Base-by-base conservation (phyloP, 2,888 invertebrate genomes). In the Eupithecia insigniata region DNA sequence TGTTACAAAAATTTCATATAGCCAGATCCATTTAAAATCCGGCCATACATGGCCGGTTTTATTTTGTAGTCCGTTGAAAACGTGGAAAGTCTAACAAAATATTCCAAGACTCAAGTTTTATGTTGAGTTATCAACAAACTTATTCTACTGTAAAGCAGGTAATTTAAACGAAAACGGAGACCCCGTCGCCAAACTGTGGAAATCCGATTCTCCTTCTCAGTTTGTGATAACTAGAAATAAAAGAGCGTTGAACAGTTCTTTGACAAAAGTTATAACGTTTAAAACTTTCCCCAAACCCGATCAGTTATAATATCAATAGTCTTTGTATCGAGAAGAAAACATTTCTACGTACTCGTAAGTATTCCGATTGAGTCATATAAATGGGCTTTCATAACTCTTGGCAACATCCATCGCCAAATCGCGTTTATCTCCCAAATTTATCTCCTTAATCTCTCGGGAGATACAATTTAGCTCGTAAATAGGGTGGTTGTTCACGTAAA, bases 381-480 rank as follows among this genome's bases (percentile, higher is more conserved):
- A 69, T 32, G 62, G 62, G 64, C 28, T 72, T 32, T 39, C 43
- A 55, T 61, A 64, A 66, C 55, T 66, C 66, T 26, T 43, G 34
- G 58, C 39, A 67, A 67, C 62, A 69, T 58, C 39, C 61, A 55
- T 61, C n/a, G n/a, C n/a, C n/a, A n/a, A n/a, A n/a, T n/a, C 69
- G 39, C 69, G 67, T 70, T 69, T 66, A 62, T 69, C 39, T 62
- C 43, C 32, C 66, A 73, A 67, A 70, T 70, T 30, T 67, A 66
- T 67, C 43, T 34, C 46, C 58, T 70, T 14, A 2, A 58, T 55
- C 68, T 69, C 69, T 67, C 28, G 34, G 58, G 69, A 55, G 32
- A 66, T 73, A 58, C 67, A 73, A 70, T 73, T 73, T 67, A 61
- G 28, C 66, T 69, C 61, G 65, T 69, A 69, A 72, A 69, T 69